Base-by-base conservation (phyloP, 2,797 vertebrate genomes). In the Thalassophryne amazonica region DNA sequence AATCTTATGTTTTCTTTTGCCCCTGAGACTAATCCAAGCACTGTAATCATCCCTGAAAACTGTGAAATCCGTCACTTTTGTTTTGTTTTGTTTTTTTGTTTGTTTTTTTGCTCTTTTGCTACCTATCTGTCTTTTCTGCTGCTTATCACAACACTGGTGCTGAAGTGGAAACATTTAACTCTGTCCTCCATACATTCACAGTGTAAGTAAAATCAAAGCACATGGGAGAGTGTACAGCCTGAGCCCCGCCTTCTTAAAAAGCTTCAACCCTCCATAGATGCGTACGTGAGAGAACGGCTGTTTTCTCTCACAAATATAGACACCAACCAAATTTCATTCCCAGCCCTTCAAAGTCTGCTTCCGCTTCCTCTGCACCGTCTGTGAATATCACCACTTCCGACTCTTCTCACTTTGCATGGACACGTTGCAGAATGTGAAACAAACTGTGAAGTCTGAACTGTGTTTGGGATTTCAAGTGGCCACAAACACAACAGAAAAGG, bases 141-240 rank as follows among this genome's bases (percentile, higher is more conserved):
- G 58, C 64, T 74, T 49, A 31, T 59, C 71, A 31, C 53, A 52
- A 52, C 42, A 60, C 53, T 46, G 61, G 56, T 46, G 18, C 62
- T 74, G 36, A 34, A 39, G 31, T 59, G 55, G 68, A 79, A 81
- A 67, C 49, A 39, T 76, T 81, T 81, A 73, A 80, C 86, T 84
- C 81, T 72, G 82, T 86, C 78, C 84, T 86, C 82, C 84, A 83
- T 81, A 61, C 58, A 60, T 77, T 63, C 73, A 72, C 64, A 40
- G 58, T 12, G 31, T 49, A 56, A 66, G 46, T 68, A 49, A 56
- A 73, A 41, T 43, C 55, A 55, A 50, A 80, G 78, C 76, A 84
- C 76, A 75, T 7, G 66, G 67, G 62, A 67, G 30, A 70, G 46
- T 71, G 68, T 69, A 69, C 69, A 81, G 65, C 55, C 58, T 31